Evolutionary conservation across 2,888 invertebrate species (phyloP), one percentile per base, ranked within the genome.

Genomic region (Eupithecia tripunctaria): DNA sequence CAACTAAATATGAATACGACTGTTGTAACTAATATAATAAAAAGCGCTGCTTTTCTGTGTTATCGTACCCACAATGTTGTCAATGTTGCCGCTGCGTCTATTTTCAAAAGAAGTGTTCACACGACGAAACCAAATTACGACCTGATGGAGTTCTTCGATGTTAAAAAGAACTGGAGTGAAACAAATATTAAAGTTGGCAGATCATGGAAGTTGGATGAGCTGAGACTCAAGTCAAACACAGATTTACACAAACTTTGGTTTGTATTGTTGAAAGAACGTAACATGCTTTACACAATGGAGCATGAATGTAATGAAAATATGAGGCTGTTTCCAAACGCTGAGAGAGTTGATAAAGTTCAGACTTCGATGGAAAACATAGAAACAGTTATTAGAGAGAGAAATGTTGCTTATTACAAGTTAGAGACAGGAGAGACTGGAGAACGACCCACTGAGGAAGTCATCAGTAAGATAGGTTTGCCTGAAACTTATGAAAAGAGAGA

Each of bases 191-290:
- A 96, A 92, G 96, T 96, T 68, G 99, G 99, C 4, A 95, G 99
- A 81, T 96, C 97, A 6, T 99, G 99, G 99, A 96, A 94, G 75
- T 89, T 95, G 71, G 99, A 99, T 78, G 99, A 99, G 89, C 93
- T 99, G 27, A 95, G 99, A 84, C 96, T 99, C 66, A 99, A 99
- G 91, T 98, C 98, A 65, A 99, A 99, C 88, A 95, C 96, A 67
- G 99, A 99, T 91, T 95, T 99, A 72, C 99, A 99, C 88, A 99
- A 99, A 93, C 92, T 99, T 74, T 99, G 99, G 99, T 99, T 95
- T 85, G 85, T 96, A 21, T 93, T 99, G 72, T 91, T 99, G 69
- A 99, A 99, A 93, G 99, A 99, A 91, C 95, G 97, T 70, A 99
- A 99, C 89, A 99, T 99, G 99, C 94, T 99, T 25, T 91, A 98